A percentile compares a stretch with the other conserved stretches of the same genome.
These are phyloP conservation scores for Boloria euphrosyne DNA, from an alignment of 2,888 invertebrate genomes.

Conservation along the genomic window DNA sequence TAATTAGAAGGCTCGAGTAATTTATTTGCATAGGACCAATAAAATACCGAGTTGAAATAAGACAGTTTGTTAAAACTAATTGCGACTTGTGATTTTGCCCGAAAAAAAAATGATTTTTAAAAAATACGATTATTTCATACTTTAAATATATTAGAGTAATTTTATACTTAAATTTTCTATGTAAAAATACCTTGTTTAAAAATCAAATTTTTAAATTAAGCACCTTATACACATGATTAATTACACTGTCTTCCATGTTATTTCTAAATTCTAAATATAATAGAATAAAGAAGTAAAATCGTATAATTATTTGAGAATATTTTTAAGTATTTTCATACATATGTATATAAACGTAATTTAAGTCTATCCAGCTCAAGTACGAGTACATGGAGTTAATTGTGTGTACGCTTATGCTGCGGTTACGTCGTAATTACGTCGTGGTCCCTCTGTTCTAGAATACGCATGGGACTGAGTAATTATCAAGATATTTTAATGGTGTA, in stretches of 20 bases:
- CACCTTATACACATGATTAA: too few relatives aligned
- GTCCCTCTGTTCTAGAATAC: conserved; percentile 33
- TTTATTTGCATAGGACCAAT: conserved; percentile 21
- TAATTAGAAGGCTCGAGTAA: conserved; percentile 17
- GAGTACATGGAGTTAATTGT: conserved; percentile 44
- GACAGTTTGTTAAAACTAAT: not conserved
- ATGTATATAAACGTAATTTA: conserved; percentile 32
- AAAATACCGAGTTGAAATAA: conserved; percentile 4
- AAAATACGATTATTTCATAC: too few relatives aligned
- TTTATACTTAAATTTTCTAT: too few relatives aligned
- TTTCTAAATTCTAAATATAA: too few relatives aligned
- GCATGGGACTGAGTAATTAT: conserved; percentile 25
- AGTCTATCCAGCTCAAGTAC: conserved; percentile 32
- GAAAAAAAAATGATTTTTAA: too few relatives aligned
- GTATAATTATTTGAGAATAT: too few relatives aligned
- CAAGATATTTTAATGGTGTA: conserved; percentile 12
- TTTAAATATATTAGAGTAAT: too few relatives aligned
- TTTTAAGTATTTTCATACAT: too few relatives aligned
- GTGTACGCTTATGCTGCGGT: conserved; percentile 44
- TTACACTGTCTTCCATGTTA: too few relatives aligned
- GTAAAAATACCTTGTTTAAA: too few relatives aligned
- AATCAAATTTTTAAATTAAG: too few relatives aligned
- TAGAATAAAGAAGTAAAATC: too few relatives aligned
- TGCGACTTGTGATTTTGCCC: not conserved
- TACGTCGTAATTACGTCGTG: conserved; percentile 46